Percentiles rank a stretch among this genome's conserved stretches.
Evolutionary conservation across 1,140 invertebrate genomes (phyloP).

Genomic region (Drosophila bocki): DNA sequence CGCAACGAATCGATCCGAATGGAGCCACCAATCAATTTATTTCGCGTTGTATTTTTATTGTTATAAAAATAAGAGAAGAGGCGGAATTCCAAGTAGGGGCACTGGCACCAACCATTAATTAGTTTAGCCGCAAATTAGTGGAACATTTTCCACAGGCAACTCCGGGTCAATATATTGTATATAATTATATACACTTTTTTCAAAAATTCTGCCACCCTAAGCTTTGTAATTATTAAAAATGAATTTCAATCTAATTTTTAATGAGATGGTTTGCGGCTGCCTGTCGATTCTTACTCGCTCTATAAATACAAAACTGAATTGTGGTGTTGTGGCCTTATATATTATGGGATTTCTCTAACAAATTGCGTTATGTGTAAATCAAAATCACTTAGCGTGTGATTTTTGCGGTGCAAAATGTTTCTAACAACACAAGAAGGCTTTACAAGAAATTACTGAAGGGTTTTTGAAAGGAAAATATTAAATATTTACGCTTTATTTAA

Average conservation of each 20-base stretch:
- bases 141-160: conserved; percentile 46
- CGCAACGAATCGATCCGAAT: conserved; percentile 54
- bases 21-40: conserved; percentile 69
- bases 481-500: background rate
- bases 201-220: background rate
- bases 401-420: conserved; percentile 47
- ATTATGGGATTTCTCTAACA: conserved; percentile 29
- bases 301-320: conserved; percentile 34
- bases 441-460: conserved; percentile 3
- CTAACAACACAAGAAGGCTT: background rate
- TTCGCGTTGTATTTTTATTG: conserved; percentile 42
- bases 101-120: conserved; percentile 69
- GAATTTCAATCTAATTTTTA: conserved; percentile 72
- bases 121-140: conserved; percentile 78
- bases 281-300: conserved; percentile 13
- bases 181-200: conserved; percentile 14
- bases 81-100: conserved; percentile 10
- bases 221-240: conserved; percentile 64
- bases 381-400: conserved; percentile 59
- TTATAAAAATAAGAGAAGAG: conserved; percentile 1
- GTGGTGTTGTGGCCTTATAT: conserved; percentile 23
- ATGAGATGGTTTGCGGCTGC: conserved; percentile 60
- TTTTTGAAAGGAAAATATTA: background rate
- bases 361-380: conserved; percentile 43
- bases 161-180: conserved; percentile 7